Evolutionary conservation across 1,140 invertebrate species (phyloP).

Genomic region (Choristoneura fumiferana): DNA sequence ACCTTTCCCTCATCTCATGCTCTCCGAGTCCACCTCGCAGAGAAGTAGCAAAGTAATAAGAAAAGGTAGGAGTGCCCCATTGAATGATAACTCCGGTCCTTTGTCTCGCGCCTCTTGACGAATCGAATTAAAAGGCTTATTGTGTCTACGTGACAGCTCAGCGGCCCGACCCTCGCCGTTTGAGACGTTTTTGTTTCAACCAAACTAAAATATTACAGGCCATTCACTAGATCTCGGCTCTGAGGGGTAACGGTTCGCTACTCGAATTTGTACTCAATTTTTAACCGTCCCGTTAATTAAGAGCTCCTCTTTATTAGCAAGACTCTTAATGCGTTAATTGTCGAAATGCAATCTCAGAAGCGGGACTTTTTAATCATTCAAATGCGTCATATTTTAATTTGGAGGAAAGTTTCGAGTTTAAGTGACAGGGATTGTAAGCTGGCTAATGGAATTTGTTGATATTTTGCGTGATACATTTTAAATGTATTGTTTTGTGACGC

Average conservation of each 20-base stretch:
- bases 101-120: conserved; percentile 74
- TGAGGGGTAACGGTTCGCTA: conserved; percentile 57
- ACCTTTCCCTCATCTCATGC: conserved; percentile 31
- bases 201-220: conserved; percentile 78
- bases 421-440: conserved; percentile 25
- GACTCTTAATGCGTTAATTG: conserved; percentile 77
- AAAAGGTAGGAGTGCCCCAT: conserved; percentile 76
- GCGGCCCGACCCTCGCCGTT: conserved; percentile 40
- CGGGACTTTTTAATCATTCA: conserved; percentile 67
- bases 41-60: conserved; percentile 72
- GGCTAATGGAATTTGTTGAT: conserved; percentile 47
- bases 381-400: conserved; percentile 67
- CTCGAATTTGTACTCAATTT: conserved; percentile 78
- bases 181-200: conserved; percentile 69
- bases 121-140: conserved; percentile 79
- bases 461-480: conserved; percentile 8
- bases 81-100: conserved; percentile 75
- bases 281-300: conserved; percentile 77
- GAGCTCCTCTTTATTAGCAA: conserved; percentile 72
- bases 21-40: conserved; percentile 48
- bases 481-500: neutral
- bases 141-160: conserved; percentile 76
- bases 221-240: conserved; percentile 68
- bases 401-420: conserved; percentile 45
- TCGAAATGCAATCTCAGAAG: conserved; percentile 74